Evolutionary conservation across 2,888 invertebrate species (phyloP).

Genomic region (Acronicta psi): DNA sequence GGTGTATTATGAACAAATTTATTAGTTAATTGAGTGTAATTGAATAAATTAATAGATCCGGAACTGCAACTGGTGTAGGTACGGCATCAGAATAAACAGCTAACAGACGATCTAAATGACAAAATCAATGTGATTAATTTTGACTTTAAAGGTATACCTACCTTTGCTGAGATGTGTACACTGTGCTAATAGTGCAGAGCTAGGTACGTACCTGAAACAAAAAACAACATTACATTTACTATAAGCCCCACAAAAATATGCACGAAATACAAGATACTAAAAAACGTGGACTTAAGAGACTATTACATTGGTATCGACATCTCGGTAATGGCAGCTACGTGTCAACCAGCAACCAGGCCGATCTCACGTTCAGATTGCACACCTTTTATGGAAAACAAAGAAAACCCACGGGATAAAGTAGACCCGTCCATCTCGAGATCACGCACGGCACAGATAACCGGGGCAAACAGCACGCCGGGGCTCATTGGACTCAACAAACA

Average conservation of each 20-base stretch:
- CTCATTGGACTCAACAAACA: conserved; percentile 81
- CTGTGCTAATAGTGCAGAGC: conserved; percentile 1
- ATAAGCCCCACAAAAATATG: neutral
- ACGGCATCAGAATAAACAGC: conserved; percentile 34
- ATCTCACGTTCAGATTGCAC: conserved; percentile 67
- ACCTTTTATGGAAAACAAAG: conserved; percentile 67
- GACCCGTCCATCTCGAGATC: conserved; percentile 68
- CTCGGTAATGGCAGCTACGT: conserved; percentile 65
- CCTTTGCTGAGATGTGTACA: conserved; percentile 8
- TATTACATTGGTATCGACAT: conserved; percentile 44
- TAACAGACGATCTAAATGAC: conserved; percentile 22
- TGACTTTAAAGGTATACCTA: neutral
- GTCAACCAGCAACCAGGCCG: conserved; percentile 59
- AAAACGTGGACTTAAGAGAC: conserved; percentile 44
- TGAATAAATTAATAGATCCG: conserved; percentile 62
- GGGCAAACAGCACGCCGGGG: conserved; percentile 68
- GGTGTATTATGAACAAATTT: conserved; percentile 42
- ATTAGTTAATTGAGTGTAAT: conserved; percentile 48
- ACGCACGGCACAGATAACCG: conserved; percentile 70
- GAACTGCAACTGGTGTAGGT: conserved; percentile 46
- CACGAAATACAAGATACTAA: conserved; percentile 10
- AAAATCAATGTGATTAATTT: conserved; percentile 21
- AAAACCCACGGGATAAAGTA: conserved; percentile 64
- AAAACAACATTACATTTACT: conserved; percentile 26
- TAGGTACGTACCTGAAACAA: conserved; percentile 71